Evolutionary conservation across 1,140 invertebrate species (phyloP).

Genomic region (Orius insidiosus): DNA sequence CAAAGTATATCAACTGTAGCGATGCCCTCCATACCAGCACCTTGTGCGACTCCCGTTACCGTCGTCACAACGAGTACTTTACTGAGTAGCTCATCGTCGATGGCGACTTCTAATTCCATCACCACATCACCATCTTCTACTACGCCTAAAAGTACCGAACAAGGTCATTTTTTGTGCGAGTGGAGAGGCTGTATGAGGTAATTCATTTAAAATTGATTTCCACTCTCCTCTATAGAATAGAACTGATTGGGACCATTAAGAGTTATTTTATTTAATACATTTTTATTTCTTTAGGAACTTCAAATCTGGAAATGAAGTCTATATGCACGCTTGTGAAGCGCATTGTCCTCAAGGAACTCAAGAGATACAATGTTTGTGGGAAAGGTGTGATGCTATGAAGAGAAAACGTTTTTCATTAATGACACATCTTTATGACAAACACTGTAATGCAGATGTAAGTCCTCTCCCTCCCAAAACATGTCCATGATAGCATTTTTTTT

Average conservation of each 20-base stretch:
- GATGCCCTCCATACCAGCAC: constrained; percentile 15
- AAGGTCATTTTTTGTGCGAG: constrained; percentile 56
- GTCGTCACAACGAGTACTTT: constrained; percentile 3
- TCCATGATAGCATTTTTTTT: too few relatives aligned
- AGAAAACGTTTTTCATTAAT: constrained; percentile 76
- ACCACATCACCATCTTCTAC: constrained; percentile 4
- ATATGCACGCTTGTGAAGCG: constrained; percentile 63
- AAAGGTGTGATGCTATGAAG: constrained; percentile 71
- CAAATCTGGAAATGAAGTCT: constrained; percentile 59
- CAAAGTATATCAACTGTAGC: constrained; percentile 8
- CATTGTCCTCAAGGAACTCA: constrained; percentile 48
- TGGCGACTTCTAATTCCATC: constrained; percentile 13
- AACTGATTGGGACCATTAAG: too few relatives aligned
- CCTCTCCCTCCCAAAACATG: background rate
- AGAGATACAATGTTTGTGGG: constrained; percentile 26
- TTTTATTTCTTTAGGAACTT: constrained; percentile 36
- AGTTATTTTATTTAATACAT: too few relatives aligned
- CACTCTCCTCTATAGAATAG: too few relatives aligned
- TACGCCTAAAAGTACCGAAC: constrained; percentile 4
- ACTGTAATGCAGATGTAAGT: constrained; percentile 64
- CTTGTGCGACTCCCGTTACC: constrained; percentile 23
- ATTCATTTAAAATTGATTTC: too few relatives aligned
- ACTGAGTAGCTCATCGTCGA: too few relatives aligned
- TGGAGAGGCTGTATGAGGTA: constrained; percentile 77
- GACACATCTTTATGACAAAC: constrained; percentile 82